Conservation (phyloP, 2,888 invertebrate species). For the Chirona hameri region DNA sequence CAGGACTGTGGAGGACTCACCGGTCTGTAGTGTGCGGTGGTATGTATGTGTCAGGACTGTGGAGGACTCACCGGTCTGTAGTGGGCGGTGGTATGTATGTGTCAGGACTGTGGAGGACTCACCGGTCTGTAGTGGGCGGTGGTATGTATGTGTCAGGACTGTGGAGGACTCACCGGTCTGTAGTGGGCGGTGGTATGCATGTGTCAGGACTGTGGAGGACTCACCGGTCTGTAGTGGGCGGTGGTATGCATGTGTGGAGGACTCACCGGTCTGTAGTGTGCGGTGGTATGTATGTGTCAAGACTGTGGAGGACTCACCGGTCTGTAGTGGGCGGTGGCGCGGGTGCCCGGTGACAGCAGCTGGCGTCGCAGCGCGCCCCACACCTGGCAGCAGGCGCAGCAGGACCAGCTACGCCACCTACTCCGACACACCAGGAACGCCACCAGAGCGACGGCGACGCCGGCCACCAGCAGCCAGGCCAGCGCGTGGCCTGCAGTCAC, state of each 20-base stretch:
- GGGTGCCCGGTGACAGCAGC: constrained; percentile 7
- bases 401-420: not conserved
- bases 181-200: too few relatives aligned
- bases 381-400: not conserved
- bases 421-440: not conserved
- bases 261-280: not conserved
- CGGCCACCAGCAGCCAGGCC: not conserved
- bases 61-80: too few relatives aligned
- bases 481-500: not conserved
- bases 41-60: too few relatives aligned
- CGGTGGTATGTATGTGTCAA: not conserved
- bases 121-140: too few relatives aligned
- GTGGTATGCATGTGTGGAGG: not conserved
- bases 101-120: too few relatives aligned
- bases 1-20: too few relatives aligned
- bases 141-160: too few relatives aligned
- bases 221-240: too few relatives aligned
- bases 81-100: too few relatives aligned
- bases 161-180: too few relatives aligned
- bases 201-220: too few relatives aligned
- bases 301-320: not conserved
- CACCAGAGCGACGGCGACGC: not conserved
- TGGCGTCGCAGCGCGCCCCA: not conserved
- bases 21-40: too few relatives aligned
- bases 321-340: not conserved